Evolutionary conservation across 1,140 invertebrate species (phyloP).

Genomic region (Orchesella cincta): DNA sequence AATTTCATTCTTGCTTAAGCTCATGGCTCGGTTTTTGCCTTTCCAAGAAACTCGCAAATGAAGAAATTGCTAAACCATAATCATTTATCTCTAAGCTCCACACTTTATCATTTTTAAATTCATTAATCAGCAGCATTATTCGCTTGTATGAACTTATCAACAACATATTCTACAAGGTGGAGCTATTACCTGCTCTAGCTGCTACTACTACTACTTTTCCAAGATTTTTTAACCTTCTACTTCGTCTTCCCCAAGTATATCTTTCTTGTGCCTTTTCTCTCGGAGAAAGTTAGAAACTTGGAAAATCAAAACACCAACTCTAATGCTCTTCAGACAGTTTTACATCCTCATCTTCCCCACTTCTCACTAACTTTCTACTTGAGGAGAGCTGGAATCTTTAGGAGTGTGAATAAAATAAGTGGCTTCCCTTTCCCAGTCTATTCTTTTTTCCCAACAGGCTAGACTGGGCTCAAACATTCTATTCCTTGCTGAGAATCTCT

Average conservation of each 20-base stretch:
- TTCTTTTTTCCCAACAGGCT: slow-evolving; percentile 18
- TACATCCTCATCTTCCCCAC: slow-evolving; percentile 1
- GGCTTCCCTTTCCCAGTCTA: slow-evolving; percentile 11
- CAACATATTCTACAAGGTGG: neutral
- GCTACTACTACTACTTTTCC: too few species aligned
- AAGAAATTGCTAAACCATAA: neutral
- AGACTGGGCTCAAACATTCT: neutral
- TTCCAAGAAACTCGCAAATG: too few species aligned
- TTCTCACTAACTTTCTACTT: neutral
- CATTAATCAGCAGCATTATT: slow-evolving; percentile 21
- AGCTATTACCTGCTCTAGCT: neutral
- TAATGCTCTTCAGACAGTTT: slow-evolving; percentile 26
- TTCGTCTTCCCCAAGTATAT: neutral
- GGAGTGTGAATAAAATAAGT: slow-evolving; percentile 20
- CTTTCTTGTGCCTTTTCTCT: too few species aligned
- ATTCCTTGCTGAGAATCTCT: neutral
- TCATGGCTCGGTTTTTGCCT: too few species aligned
- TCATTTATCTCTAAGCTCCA: slow-evolving; percentile 15
- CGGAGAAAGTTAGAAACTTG: slow-evolving; percentile 5
- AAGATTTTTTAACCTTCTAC: neutral
- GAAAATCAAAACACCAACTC: slow-evolving; percentile 29
- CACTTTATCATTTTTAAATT: slow-evolving; percentile 27
- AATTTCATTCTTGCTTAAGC: too few species aligned
- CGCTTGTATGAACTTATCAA: neutral
- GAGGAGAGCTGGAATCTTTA: neutral